Percentiles rank a stretch among this genome's conserved stretches.
Conservation (phyloP, 2,113 vertebrate genomes). For the Larimichthys polyactis region DNA sequence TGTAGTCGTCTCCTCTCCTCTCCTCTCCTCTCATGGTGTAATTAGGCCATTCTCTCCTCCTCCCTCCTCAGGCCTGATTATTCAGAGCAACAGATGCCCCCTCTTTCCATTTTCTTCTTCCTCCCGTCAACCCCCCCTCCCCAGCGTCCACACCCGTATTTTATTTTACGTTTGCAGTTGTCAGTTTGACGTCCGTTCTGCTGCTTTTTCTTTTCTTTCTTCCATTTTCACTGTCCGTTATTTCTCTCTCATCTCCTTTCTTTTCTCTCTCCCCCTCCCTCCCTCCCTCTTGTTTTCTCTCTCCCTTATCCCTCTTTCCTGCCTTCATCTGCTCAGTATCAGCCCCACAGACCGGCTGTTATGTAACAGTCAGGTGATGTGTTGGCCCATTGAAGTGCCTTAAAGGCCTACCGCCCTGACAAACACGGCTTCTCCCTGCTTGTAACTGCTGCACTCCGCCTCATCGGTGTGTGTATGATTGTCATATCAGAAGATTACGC, state of each 20-base stretch:
- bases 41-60: slow-evolving; percentile 58
- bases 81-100: slow-evolving; percentile 64
- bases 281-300: slow-evolving; percentile 15
- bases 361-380: slow-evolving; percentile 79
- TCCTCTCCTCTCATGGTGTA: slow-evolving; percentile 10
- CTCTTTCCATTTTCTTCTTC: slow-evolving; percentile 38
- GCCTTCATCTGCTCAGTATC: slow-evolving; percentile 67
- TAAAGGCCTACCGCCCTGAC: slow-evolving; percentile 56
- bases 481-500: background rate
- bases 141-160: slow-evolving; percentile 2
- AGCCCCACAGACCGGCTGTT: slow-evolving; percentile 66
- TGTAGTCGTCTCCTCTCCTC: background rate
- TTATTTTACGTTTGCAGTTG: slow-evolving; percentile 24
- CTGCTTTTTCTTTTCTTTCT: background rate
- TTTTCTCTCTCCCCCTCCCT: slow-evolving; percentile 4
- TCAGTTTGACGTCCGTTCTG: background rate
- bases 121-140: background rate
- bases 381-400: slow-evolving; percentile 44
- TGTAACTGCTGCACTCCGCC: background rate
- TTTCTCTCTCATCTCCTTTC: slow-evolving; percentile 7
- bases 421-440: background rate
- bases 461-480: background rate
- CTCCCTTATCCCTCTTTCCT: slow-evolving; percentile 39
- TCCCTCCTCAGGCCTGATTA: slow-evolving; percentile 48
- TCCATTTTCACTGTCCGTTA: background rate